Evolutionary conservation across 2,113 vertebrate species (phyloP).

Genomic region (Syngnathus floridae): DNA sequence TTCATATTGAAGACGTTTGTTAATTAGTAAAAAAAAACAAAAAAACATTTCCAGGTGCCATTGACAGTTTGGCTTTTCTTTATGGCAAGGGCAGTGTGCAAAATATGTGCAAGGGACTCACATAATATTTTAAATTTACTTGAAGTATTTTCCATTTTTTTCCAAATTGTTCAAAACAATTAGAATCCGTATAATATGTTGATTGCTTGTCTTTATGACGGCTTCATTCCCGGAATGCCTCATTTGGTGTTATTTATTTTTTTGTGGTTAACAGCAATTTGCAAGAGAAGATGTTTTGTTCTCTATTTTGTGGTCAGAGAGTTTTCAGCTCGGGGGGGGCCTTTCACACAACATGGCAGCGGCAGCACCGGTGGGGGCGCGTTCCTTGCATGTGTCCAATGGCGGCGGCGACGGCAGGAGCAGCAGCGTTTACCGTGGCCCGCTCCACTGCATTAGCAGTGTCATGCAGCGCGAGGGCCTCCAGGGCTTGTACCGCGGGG

Average conservation of each 20-base stretch:
- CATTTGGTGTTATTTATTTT: no score
- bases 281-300: background rate
- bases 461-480: conserved; percentile 83
- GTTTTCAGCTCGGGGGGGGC: conserved; percentile 61
- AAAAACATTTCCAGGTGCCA: background rate
- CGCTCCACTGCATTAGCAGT: conserved; percentile 83
- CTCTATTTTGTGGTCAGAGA: conserved; percentile 52
- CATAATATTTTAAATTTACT: no score
- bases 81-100: no score
- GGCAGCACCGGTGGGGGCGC: conserved; percentile 49
- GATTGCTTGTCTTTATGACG: no score
- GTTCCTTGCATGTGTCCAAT: conserved; percentile 46
- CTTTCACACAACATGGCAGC: background rate
- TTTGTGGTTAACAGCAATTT: background rate
- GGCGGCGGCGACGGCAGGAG: conserved; percentile 19
- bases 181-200: no score
- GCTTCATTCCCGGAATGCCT: no score
- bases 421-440: conserved; percentile 72
- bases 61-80: background rate
- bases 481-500: conserved; percentile 82
- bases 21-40: background rate
- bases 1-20: background rate
- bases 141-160: no score
- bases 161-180: no score
- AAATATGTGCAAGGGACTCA: no score